These are phyloP conservation scores for Podarcis raffonei DNA, from an alignment of 2,113 vertebrate genomes.

Conservation along the genomic window DNA sequence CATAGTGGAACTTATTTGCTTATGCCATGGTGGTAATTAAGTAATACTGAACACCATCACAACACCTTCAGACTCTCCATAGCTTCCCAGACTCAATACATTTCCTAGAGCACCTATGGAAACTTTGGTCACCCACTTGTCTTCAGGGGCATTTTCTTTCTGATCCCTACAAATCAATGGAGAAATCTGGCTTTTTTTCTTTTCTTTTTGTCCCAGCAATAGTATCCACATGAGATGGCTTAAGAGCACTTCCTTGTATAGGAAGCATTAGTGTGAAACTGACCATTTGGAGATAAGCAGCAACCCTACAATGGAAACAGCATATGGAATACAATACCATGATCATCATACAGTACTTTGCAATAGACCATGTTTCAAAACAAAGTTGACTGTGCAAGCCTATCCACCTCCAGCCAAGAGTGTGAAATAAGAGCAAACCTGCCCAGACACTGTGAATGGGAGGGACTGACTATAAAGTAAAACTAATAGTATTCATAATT, in stretches of 20 bases:
- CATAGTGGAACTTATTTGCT: not conserved
- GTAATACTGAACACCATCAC: not conserved
- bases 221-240: not conserved
- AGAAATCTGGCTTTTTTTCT: too few relatives aligned
- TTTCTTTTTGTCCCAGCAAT: not conserved
- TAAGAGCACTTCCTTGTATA: not conserved
- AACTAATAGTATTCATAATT: not conserved
- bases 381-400: not conserved
- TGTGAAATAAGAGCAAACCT: not conserved
- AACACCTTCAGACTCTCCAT: not conserved
- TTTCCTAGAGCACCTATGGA: too few relatives aligned
- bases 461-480: not conserved
- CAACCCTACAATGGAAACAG: not conserved
- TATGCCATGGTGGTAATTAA: not conserved
- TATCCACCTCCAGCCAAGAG: not conserved
- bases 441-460: not conserved
- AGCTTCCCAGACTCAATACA: too few relatives aligned
- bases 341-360: not conserved
- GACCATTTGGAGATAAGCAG: not conserved
- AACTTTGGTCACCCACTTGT: too few relatives aligned
- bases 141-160: too few relatives aligned
- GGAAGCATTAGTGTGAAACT: not conserved
- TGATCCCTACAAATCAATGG: not conserved
- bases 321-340: not conserved
- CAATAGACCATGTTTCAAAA: not conserved